Percentiles rank a stretch among this genome's conserved stretches.
phyloP scores from a whole-genome alignment of 2,888 invertebrate species.

The Dendrolimus houi region DNA sequence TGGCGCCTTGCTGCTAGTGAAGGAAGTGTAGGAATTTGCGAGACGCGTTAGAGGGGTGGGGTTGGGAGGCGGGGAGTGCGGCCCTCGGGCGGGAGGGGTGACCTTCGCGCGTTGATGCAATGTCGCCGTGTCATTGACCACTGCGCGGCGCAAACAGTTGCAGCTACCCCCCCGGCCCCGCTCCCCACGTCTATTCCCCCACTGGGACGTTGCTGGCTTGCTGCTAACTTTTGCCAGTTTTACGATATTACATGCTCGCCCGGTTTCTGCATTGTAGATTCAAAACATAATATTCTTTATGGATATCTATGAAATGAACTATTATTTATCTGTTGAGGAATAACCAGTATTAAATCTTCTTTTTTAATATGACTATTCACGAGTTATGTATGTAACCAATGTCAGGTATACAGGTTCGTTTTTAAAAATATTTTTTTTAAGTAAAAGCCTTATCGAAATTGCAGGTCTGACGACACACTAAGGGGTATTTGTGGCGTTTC shows the following conservation, averaged over 20 bases:
- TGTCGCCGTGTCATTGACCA: conserved; percentile 75
- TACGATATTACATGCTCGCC: conserved; percentile 11
- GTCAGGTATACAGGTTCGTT: no score
- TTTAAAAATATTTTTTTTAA: no score
- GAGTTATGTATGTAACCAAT: no score
- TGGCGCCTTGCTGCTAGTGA: conserved; percentile 24
- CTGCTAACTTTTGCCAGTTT: conserved; percentile 29
- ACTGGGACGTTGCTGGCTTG: conserved; percentile 8
- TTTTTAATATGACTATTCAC: no score
- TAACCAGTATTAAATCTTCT: no score
- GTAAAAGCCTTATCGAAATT: no score
- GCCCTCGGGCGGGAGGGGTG: conserved; percentile 34
- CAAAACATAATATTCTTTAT: background rate
- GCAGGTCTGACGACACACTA: no score
- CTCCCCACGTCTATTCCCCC: conserved; percentile 23
- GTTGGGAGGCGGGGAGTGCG: conserved; percentile 23
- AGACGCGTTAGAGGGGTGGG: conserved; percentile 34
- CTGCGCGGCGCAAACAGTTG: conserved; percentile 43
- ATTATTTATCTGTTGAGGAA: no score
- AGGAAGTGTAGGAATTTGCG: conserved; percentile 34
- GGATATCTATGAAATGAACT: no score
- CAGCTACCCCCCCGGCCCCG: conserved; percentile 33
- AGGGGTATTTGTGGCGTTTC: no score
- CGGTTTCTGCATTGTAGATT: conserved; percentile 2
- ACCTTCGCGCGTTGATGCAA: conserved; percentile 73